A percentile compares a stretch with the other conserved stretches of the same genome.
Conservation (phyloP, 2,888 invertebrate species). For the Agelastica alni region DNA sequence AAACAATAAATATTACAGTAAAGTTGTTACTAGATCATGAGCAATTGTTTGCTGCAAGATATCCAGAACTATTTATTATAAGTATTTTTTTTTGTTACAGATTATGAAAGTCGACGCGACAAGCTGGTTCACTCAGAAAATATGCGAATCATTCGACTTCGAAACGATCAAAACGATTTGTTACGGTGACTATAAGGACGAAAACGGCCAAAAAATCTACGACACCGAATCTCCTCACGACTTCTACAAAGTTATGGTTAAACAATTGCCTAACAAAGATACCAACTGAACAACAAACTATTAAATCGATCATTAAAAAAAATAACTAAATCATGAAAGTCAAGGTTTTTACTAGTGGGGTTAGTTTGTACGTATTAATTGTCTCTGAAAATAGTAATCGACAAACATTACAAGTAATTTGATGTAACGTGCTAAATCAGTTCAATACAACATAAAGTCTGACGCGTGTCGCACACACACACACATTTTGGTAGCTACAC, state of each 20-base stretch:
- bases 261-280: slow-evolving; percentile 31
- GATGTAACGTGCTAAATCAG: too few relatives aligned
- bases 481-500: too few relatives aligned
- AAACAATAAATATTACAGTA: too few relatives aligned
- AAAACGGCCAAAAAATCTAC: slow-evolving; percentile 64
- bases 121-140: slow-evolving; percentile 77
- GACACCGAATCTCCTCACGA: slow-evolving; percentile 71
- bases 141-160: slow-evolving; percentile 71
- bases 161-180: slow-evolving; percentile 66
- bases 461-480: too few relatives aligned
- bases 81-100: slow-evolving; percentile 57
- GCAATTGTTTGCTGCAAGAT: too few relatives aligned
- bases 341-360: too few relatives aligned
- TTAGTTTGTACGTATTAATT: too few relatives aligned
- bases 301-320: neutral
- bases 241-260: slow-evolving; percentile 69
- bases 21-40: too few relatives aligned
- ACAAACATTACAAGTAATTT: too few relatives aligned
- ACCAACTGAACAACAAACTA: slow-evolving; percentile 25
- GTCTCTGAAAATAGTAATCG: too few relatives aligned
- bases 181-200: slow-evolving; percentile 73
- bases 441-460: too few relatives aligned
- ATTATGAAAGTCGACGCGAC: slow-evolving; percentile 82
- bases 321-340: neutral
- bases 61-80: too few relatives aligned